Conservation (phyloP, 1,140 invertebrate genomes). For the Tyrophagus putrescentiae region DNA sequence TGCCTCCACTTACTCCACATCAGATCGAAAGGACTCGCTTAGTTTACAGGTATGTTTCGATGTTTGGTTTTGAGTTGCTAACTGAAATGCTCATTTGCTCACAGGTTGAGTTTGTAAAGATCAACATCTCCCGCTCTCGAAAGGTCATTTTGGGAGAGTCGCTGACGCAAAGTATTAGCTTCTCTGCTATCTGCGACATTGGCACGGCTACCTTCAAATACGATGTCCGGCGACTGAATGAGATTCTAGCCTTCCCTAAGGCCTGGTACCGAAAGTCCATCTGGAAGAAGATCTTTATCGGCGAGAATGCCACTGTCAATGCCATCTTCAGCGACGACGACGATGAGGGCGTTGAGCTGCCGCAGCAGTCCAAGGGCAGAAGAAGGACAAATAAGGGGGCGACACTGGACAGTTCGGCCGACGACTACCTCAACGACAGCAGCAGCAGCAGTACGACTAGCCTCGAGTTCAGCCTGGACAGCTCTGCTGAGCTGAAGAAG, state of each 20-base stretch:
- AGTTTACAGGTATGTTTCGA: conserved; percentile 51
- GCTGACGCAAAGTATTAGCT: conserved; percentile 25
- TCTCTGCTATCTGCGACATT: conserved; percentile 74
- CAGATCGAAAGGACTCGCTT: conserved; percentile 81
- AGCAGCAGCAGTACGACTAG: neutral
- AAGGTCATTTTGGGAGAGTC: conserved; percentile 40
- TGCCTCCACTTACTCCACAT: conserved; percentile 51
- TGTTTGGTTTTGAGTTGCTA: neutral
- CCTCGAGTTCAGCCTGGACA: neutral
- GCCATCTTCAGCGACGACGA: conserved; percentile 40
- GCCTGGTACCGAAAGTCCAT: conserved; percentile 92
- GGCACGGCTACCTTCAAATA: conserved; percentile 97
- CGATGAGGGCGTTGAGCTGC: conserved; percentile 15
- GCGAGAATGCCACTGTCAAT: conserved; percentile 57
- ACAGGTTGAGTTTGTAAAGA: conserved; percentile 82
- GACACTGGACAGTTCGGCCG: neutral
- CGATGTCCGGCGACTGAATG: conserved; percentile 90
- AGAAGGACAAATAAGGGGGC: conserved; percentile 12
- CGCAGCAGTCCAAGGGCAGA: neutral
- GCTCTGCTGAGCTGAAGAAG: neutral
- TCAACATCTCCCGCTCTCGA: conserved; percentile 72
- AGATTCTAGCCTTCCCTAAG: conserved; percentile 93
- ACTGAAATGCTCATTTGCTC: neutral
- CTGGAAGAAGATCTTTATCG: conserved; percentile 76
- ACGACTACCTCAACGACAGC: neutral